Conservation (phyloP, 2,113 vertebrate species). For the Isurus oxyrinchus region DNA sequence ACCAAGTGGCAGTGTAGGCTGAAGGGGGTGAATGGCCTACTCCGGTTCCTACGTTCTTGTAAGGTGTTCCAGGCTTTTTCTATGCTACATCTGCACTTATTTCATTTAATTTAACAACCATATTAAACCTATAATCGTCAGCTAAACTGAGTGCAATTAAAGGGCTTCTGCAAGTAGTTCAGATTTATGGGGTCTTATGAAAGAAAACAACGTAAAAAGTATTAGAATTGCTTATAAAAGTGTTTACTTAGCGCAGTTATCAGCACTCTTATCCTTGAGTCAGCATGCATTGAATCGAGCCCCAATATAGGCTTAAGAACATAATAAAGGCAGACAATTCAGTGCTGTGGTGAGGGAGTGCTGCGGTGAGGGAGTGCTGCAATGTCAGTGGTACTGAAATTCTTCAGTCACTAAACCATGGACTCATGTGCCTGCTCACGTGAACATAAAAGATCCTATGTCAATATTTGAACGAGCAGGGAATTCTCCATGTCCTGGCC, state of each 20-base stretch:
- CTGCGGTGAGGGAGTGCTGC: not conserved
- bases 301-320: not conserved
- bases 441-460: not conserved
- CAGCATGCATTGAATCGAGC: not conserved
- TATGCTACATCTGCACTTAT: not conserved
- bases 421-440: too few species aligned
- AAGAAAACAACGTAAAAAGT: not conserved
- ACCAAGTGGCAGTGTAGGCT: not conserved
- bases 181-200: not conserved
- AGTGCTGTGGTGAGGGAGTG: not conserved
- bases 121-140: not conserved
- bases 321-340: not conserved
- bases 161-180: not conserved
- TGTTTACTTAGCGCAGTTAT: too few species aligned
- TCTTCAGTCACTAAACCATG: not conserved
- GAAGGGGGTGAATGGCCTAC: not conserved
- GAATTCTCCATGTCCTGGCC: too few species aligned
- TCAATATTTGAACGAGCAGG: too few species aligned
- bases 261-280: not conserved
- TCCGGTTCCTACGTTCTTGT: not conserved
- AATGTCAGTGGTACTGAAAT: not conserved
- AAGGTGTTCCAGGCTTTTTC: not conserved
- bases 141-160: not conserved
- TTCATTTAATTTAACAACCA: not conserved
- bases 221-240: not conserved